phyloP scores from a whole-genome alignment of 2,888 invertebrate genomes.

The Patella ulyssiponensis region DNA sequence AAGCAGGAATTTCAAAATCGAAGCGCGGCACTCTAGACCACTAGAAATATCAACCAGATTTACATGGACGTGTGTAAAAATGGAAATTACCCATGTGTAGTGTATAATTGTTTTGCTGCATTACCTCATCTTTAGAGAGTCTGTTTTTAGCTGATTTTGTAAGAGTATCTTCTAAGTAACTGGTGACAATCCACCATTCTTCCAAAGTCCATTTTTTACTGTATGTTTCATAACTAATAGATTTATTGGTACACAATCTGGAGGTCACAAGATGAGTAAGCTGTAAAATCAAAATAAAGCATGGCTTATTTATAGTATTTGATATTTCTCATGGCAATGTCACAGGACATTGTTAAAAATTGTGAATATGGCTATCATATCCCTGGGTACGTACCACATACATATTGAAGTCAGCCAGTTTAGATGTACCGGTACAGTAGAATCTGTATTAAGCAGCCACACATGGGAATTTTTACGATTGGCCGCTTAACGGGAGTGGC shows the following conservation, averaged over 20 bases:
- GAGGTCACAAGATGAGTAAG: constrained; percentile 55
- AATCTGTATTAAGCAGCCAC: too few relatives aligned
- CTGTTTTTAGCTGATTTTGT: constrained; percentile 50
- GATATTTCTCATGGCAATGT: too few relatives aligned
- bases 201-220: constrained; percentile 52
- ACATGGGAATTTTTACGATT: too few relatives aligned
- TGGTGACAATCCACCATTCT: constrained; percentile 60
- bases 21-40: too few relatives aligned
- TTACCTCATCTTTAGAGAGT: constrained; percentile 60
- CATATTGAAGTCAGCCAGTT: too few relatives aligned
- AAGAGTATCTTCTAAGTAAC: constrained; percentile 43
- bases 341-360: too few relatives aligned
- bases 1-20: too few relatives aligned
- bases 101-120: not conserved
- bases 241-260: constrained; percentile 48
- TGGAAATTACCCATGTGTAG: not conserved
- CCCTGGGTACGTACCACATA: too few relatives aligned
- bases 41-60: not conserved
- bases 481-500: too few relatives aligned
- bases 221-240: constrained; percentile 46
- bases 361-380: too few relatives aligned
- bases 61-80: constrained; percentile 9
- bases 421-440: too few relatives aligned
- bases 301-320: too few relatives aligned
- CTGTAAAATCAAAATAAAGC: constrained; percentile 40